Base-by-base conservation (phyloP, 2,113 vertebrate species). In the Prolemur simus region DNA sequence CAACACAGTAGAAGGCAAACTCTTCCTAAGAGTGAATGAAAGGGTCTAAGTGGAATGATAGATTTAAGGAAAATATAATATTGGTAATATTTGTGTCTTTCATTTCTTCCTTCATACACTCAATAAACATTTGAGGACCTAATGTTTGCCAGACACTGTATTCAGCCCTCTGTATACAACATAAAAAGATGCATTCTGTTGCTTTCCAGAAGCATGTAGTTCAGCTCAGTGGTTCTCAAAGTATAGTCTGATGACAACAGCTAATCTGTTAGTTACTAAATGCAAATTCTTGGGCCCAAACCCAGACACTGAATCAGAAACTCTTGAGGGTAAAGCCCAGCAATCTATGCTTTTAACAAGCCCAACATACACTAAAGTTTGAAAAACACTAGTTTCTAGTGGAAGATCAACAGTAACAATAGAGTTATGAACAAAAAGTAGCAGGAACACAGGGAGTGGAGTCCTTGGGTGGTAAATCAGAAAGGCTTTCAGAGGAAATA, bases 231-330 rank as follows among this genome's bases (percentile, higher is more conserved):
- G 73, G 66, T 77, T 94, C 29, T 78, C 47, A 87, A 89, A 89
- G 25, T 66, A 5, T 34, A 76, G 13, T 56, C 37, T 92, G 32
- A 60, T 27, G 21, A 69, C 69, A 84, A 49, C 23, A 64, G n/a
- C 29, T 95, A 89, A 95, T 27, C 37, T 80, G 52, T 69, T 47
- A 29, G 71, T 10, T 42, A 77, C 23, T 74, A 92, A 97, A 89
- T 27, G 18, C n/a, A 63, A 73, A 85, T 63, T 89, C 71, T 68
- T 10, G 18, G 32, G 6, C 13, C 49, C 42, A 77, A 10, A 32
- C 23, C 4, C 15, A 54, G 25, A 89, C 60, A 60, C 9, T 37
- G 5, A 91, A 68, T n/a, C n/a, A 94, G 20, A 88, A 97, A 52
- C 20, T 34, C 32, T 52, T 52, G 71, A 60, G 49, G 12, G 27